phyloP scores from a whole-genome alignment of 2,113 vertebrate genomes.

The Lycocorax pyrrhopterus region DNA sequence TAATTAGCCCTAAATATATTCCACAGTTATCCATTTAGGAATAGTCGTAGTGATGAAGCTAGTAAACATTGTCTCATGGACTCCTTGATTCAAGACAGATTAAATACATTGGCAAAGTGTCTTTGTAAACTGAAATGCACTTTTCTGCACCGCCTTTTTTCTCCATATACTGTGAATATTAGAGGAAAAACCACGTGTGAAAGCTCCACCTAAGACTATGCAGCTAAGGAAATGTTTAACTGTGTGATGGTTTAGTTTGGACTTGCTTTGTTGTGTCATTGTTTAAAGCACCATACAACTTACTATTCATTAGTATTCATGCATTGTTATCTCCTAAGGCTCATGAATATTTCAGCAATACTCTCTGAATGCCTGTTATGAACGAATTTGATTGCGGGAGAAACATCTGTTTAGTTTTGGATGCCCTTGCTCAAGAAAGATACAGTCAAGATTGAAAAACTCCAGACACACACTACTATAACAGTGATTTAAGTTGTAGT shows the following conservation, averaged over 20 bases:
- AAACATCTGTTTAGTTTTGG: constrained; percentile 42
- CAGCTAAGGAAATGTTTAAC: background rate
- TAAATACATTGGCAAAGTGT: background rate
- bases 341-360: constrained; percentile 47
- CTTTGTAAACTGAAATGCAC: background rate
- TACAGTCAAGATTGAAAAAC: background rate
- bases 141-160: background rate
- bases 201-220: background rate
- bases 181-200: background rate
- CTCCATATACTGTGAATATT: background rate
- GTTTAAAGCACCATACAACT: background rate
- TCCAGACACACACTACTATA: background rate
- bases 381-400: background rate
- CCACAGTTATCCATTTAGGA: background rate
- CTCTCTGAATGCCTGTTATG: constrained; percentile 11
- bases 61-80: background rate
- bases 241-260: background rate
- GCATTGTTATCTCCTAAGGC: background rate
- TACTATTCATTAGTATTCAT: constrained; percentile 35
- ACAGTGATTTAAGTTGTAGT: background rate
- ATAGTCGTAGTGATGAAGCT: background rate
- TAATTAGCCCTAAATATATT: background rate
- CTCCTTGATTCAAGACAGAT: background rate
- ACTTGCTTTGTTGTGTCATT: background rate
- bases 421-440: constrained; percentile 2